Conservation (phyloP, 2,113 vertebrate species). For the Podiceps cristatus region DNA sequence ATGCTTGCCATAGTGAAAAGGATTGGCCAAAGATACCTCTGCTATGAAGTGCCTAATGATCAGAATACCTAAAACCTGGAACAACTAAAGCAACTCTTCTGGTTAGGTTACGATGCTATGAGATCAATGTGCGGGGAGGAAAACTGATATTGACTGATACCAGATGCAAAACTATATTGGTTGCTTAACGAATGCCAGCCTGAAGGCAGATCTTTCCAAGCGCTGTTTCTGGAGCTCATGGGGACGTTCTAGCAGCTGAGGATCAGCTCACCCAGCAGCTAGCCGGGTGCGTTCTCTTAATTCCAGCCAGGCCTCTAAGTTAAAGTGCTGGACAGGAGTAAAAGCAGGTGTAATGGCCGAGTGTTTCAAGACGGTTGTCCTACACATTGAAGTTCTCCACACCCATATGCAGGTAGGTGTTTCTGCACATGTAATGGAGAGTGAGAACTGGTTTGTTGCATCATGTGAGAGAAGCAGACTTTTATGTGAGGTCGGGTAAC, state of each 20-base stretch:
- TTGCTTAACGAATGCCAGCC: background rate
- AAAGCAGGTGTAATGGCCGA: background rate
- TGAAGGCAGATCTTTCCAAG: background rate
- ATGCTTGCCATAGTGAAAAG: background rate
- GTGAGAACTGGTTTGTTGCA: background rate
- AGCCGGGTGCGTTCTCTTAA: background rate
- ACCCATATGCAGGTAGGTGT: background rate
- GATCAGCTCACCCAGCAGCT: background rate
- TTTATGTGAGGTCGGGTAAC: background rate
- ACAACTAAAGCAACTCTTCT: background rate
- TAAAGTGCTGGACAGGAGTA: background rate
- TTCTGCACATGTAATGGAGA: background rate
- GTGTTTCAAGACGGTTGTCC: background rate
- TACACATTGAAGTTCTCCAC: background rate
- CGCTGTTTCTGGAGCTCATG: background rate
- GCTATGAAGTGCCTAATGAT: background rate
- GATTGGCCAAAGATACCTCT: background rate
- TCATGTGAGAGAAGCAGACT: background rate
- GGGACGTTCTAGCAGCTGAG: background rate
- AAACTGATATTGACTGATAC: background rate
- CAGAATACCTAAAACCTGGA: background rate
- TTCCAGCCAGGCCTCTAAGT: background rate
- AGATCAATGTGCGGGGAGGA: background rate
- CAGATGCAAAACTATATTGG: background rate
- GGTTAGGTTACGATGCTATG: accelerated